A percentile compares a stretch with the other conserved stretches of the same genome.
Conservation (phyloP, 2,797 vertebrate species). For the Leptoclinus maculatus region DNA sequence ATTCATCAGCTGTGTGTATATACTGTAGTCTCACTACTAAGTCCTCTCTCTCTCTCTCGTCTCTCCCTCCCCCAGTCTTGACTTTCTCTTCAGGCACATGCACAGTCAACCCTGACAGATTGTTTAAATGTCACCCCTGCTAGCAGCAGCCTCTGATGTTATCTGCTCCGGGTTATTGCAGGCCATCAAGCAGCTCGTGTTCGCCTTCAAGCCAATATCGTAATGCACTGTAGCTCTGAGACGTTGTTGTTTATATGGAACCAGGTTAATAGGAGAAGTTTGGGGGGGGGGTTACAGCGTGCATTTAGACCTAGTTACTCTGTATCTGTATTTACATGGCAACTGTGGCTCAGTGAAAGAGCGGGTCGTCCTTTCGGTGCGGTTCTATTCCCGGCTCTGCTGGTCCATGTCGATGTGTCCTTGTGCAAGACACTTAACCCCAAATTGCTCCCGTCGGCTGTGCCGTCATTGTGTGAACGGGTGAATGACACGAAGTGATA, state of each 20-base stretch:
- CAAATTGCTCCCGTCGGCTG: not conserved
- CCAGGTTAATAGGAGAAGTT: not conserved
- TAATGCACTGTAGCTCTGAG: constrained; percentile 36
- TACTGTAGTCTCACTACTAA: constrained; percentile 20
- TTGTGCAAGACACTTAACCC: not conserved
- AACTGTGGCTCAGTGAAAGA: not conserved
- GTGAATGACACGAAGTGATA: too few relatives aligned
- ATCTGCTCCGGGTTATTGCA: constrained; percentile 74
- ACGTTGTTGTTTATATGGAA: constrained; percentile 14
- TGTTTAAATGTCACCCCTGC: constrained; percentile 82
- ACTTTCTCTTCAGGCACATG: constrained; percentile 68
- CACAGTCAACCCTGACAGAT: constrained; percentile 73
- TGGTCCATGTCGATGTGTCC: not conserved
- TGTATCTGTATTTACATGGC: not conserved
- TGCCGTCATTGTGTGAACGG: too few relatives aligned
- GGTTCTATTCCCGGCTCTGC: not conserved
- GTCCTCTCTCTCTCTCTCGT: constrained; percentile 13
- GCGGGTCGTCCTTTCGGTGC: not conserved
- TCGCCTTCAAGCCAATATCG: constrained; percentile 37
- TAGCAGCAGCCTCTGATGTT: constrained; percentile 75
- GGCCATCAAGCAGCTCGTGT: constrained; percentile 55
- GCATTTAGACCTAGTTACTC: not conserved
- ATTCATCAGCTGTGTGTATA: constrained; percentile 19
- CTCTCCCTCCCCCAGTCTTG: constrained; percentile 3
- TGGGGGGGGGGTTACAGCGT: not conserved